Percentiles rank a stretch among this genome's conserved stretches.
These are phyloP conservation scores for Cyprinus carpio DNA, from an alignment of 2,113 vertebrate species.

Conservation along the genomic window DNA sequence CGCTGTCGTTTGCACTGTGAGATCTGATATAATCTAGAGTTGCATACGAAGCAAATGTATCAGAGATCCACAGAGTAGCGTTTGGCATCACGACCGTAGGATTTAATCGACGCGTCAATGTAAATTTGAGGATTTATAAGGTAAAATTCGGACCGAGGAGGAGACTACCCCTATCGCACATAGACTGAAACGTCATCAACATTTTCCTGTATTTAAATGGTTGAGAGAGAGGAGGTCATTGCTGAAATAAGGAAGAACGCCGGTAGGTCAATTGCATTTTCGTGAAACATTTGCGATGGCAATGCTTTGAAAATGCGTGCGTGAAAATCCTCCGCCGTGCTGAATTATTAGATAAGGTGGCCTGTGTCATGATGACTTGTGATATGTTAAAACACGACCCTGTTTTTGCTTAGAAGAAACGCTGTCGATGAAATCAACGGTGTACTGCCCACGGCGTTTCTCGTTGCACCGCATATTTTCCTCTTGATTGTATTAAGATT, in stretches of 20 bases:
- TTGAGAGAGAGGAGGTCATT: constrained; percentile 79
- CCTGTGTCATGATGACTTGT: constrained; percentile 29
- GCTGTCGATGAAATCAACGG: constrained; percentile 18
- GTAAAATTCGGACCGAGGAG: constrained; percentile 62
- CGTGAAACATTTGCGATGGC: constrained; percentile 11
- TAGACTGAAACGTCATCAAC: constrained; percentile 82
- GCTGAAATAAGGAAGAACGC: constrained; percentile 67
- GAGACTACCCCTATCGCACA: constrained; percentile 71
- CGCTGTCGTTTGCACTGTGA: constrained; percentile 71
- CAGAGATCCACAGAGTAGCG: background rate
- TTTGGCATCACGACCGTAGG: background rate
- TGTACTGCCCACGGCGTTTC: constrained; percentile 32
- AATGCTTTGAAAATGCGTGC: constrained; percentile 13
- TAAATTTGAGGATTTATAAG: constrained; percentile 55
- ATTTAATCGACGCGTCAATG: constrained; percentile 42
- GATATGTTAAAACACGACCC: constrained; percentile 6
- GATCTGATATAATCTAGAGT: constrained; percentile 19
- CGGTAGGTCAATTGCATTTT: constrained; percentile 63
- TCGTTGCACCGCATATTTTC: background rate
- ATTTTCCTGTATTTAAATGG: constrained; percentile 83
- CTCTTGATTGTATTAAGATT: background rate
- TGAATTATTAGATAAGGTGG: constrained; percentile 33
- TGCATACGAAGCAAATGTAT: constrained; percentile 13
- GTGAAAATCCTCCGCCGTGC: background rate
- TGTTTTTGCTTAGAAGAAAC: constrained; percentile 7